Evolutionary conservation across 64 coral and sea anemone genomes (phyloP).

Genomic region (Dendrophyllia cribrosa): DNA sequence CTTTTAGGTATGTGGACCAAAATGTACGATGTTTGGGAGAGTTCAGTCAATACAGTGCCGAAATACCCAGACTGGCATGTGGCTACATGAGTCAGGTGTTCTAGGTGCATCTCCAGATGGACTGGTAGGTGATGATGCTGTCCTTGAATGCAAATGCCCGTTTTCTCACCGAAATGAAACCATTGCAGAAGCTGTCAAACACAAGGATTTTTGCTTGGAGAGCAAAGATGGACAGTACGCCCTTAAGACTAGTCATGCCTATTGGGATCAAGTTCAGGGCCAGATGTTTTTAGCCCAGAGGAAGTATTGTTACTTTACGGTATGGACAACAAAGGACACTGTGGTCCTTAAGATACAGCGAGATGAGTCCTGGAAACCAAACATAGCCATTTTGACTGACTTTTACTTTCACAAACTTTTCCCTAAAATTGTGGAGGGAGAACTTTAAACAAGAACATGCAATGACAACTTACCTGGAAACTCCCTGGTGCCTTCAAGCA

Average conservation of each 20-base stretch:
- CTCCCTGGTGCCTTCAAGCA: not conserved
- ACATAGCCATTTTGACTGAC: not conserved
- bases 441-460: not conserved
- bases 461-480: not conserved
- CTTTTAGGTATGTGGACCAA: conserved; percentile 28
- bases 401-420: no score
- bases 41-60: conserved; percentile 10
- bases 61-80: conserved; percentile 7
- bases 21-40: conserved; percentile 23
- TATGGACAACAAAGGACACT: no score
- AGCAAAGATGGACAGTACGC: not conserved
- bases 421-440: no score
- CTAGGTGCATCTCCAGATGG: conserved; percentile 32
- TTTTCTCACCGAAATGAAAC: not conserved
- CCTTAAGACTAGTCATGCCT: conserved; percentile 9
- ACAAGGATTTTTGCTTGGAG: not conserved
- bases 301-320: conserved; percentile 6
- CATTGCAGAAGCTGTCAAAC: not conserved
- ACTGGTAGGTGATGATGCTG: not conserved
- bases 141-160: conserved; percentile 7
- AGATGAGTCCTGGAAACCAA: conserved; percentile 4
- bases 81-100: not conserved
- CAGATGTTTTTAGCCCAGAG: not conserved
- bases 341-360: no score
- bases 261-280: conserved; percentile 8